phyloP scores from a whole-genome alignment of 2,888 invertebrate species.

The Amitus sp. region DNA sequence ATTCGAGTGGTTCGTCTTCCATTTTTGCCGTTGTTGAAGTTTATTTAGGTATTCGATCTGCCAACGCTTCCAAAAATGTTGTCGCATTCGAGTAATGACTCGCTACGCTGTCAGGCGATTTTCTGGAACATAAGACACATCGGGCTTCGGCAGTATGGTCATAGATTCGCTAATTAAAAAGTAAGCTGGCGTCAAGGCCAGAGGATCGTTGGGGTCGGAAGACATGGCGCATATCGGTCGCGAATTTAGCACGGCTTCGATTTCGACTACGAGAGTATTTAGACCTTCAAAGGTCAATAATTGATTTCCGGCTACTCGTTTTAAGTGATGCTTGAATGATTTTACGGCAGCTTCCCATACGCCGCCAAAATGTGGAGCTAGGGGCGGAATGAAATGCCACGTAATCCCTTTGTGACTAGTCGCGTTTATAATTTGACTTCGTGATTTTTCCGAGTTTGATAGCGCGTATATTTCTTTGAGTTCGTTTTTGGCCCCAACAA shows the following conservation, averaged over 20 bases:
- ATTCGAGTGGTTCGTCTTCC: slow-evolving; percentile 9
- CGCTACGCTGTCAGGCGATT: slow-evolving; percentile 31
- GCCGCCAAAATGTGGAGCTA: slow-evolving; percentile 22
- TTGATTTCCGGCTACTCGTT: not conserved
- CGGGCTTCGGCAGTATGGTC: slow-evolving; percentile 18
- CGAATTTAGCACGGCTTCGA: slow-evolving; percentile 36
- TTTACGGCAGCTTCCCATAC: slow-evolving; percentile 23
- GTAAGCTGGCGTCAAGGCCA: slow-evolving; percentile 29
- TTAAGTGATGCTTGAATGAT: slow-evolving; percentile 13
- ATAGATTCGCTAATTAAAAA: slow-evolving; percentile 31
- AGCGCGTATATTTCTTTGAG: slow-evolving; percentile 31
- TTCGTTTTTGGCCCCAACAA: slow-evolving; percentile 14
- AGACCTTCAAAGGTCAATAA: slow-evolving; percentile 14
- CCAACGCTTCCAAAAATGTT: slow-evolving; percentile 33
- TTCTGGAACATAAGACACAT: slow-evolving; percentile 13
- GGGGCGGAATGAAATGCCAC: slow-evolving; percentile 20
- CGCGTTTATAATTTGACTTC: not conserved
- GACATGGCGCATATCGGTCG: slow-evolving; percentile 28
- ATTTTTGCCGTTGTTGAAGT: slow-evolving; percentile 26
- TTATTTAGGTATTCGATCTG: slow-evolving; percentile 27
- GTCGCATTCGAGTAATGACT: slow-evolving; percentile 23
- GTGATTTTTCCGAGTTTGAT: not conserved
- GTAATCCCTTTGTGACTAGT: slow-evolving; percentile 1
- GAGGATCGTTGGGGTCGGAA: slow-evolving; percentile 28
- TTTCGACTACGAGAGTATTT: slow-evolving; percentile 18